Evolutionary conservation across 2,888 invertebrate genomes (phyloP).

Genomic region (Apoderus coryli): DNA sequence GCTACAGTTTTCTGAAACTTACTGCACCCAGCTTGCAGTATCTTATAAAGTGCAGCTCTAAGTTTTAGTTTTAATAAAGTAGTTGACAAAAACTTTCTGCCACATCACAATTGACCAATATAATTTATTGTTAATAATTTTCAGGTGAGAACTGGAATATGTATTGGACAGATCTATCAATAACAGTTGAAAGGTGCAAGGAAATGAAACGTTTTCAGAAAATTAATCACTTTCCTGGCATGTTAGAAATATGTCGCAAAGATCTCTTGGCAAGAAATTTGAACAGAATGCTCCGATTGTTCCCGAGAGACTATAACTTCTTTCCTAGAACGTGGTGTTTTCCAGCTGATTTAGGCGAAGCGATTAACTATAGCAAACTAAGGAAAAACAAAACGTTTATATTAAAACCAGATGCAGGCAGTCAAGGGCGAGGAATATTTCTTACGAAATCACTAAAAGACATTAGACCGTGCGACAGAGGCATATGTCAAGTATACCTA

Average conservation of each 20-base stretch:
- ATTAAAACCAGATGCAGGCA: conserved; percentile 81
- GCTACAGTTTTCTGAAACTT: too few relatives aligned
- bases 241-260: conserved; percentile 47
- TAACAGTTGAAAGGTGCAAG: conserved; percentile 74
- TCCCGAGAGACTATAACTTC: conserved; percentile 81
- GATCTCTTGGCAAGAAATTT: conserved; percentile 79
- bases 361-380: conserved; percentile 52
- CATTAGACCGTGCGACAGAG: conserved; percentile 63
- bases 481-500: conserved; percentile 75
- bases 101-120: too few relatives aligned
- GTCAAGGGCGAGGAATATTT: conserved; percentile 81
- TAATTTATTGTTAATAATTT: too few relatives aligned
- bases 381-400: conserved; percentile 68
- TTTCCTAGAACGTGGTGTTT: conserved; percentile 91
- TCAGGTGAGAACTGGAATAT: conserved; percentile 80
- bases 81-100: too few relatives aligned
- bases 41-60: too few relatives aligned
- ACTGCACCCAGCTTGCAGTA: too few relatives aligned
- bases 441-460: conserved; percentile 70
- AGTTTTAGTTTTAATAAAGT: too few relatives aligned
- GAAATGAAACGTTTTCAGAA: conserved; percentile 87
- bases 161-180: conserved; percentile 80
- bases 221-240: conserved; percentile 77
- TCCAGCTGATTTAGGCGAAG: conserved; percentile 74
- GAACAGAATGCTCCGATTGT: conserved; percentile 76